Evolutionary conservation across 2,113 vertebrate species (phyloP), one percentile per base, ranked within the genome.

Genomic region (Varanus salvator): DNA sequence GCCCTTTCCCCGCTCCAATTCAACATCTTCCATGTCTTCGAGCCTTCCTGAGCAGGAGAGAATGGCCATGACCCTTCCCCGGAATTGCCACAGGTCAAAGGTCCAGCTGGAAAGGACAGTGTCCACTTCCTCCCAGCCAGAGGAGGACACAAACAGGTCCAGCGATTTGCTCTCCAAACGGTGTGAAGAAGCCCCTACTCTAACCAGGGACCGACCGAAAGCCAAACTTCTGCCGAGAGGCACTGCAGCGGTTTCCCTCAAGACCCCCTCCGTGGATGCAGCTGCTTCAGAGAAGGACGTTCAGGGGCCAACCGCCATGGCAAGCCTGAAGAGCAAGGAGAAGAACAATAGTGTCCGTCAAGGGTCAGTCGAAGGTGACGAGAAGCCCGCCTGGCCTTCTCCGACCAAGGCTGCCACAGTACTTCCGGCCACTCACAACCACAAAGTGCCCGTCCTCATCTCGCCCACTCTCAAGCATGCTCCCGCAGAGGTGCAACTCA

Each of bases 381-480:
- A 99, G 88, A 97, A 97, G 95, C 95, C 95, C 0, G 97, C 97
- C 87, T 98, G 98, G 98, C 92, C 98, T 0, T 98, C 99, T 80
- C 98, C 99, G 0, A 98, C 96, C 11, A 99, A 99, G 96, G 96
- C 96, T 77, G 96, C 96, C 0, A 93, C 96, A 17, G 95, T 95
- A 74, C 97, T 97, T 85, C 95, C 97, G 85, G 95, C 97, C 88
- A 96, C 98, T 48, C 99, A 99, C 95, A 99, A 99, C 97, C 99
- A 99, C 97, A 99, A 99, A 98, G 99, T 99, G 95, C 99, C 99
- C 2, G 99, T 99, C 89, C 97, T 99, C 81, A 99, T 99, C 96
- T 99, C 99, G 12, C 99, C 99, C 87, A 99, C 99, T 52, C 96
- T 98, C 92, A 99, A 99, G 97, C 98, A 99, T 95, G 97, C 97